Evolutionary conservation across 2,888 invertebrate species (phyloP).

Genomic region (Drosophila setosimentum): DNA sequence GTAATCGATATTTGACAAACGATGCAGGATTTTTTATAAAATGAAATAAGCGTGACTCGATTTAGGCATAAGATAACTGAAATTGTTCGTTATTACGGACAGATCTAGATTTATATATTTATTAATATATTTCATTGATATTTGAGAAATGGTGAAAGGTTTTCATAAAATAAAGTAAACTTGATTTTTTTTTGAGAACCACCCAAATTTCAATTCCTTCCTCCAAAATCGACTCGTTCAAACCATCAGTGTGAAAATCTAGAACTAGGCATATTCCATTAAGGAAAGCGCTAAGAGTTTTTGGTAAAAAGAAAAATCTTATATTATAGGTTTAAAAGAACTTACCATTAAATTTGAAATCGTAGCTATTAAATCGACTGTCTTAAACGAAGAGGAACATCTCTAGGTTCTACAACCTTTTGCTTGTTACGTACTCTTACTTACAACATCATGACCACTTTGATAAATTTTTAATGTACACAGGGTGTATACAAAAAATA

Average conservation of each 20-base stretch:
- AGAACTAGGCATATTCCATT: background rate
- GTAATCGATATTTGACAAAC: background rate
- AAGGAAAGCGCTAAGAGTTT: too few relatives aligned
- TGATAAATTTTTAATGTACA: background rate
- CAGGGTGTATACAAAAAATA: slow-evolving; percentile 20
- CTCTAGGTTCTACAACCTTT: background rate
- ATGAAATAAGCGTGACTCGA: background rate
- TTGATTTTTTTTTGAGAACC: background rate
- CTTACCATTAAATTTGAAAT: background rate
- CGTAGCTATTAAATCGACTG: background rate
- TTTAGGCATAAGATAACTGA: background rate
- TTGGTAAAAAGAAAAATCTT: too few relatives aligned
- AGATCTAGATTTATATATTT: background rate
- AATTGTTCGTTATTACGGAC: background rate
- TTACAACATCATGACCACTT: background rate
- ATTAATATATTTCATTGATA: background rate
- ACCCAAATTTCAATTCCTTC: background rate
- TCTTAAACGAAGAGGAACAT: background rate
- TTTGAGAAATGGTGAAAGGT: background rate
- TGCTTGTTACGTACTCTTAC: background rate
- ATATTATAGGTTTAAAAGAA: too few relatives aligned
- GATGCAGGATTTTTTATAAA: background rate
- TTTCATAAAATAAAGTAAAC: background rate
- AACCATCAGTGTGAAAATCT: background rate
- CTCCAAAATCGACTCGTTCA: background rate